A percentile compares a stretch with the other conserved stretches of the same genome.
Conservation (phyloP, 2,113 vertebrate species). For the Pelusios castaneus region DNA sequence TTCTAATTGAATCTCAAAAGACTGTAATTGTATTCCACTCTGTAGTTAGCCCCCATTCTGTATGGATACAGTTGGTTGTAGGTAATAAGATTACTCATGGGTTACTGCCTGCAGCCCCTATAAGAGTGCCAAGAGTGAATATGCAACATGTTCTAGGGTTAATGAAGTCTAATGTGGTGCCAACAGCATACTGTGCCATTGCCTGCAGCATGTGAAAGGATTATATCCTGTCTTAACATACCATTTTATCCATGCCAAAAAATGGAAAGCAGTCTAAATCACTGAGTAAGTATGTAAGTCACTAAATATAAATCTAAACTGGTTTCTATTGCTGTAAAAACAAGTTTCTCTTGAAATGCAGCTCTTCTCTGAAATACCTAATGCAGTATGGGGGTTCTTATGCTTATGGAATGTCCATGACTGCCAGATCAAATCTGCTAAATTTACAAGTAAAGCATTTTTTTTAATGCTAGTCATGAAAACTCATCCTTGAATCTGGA, state of each 20-base stretch:
- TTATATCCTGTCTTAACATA: conserved; percentile 85
- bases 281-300: conserved; percentile 76
- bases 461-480: neutral
- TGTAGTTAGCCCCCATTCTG: conserved; percentile 65
- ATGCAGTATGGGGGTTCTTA: neutral
- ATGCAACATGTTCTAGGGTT: conserved; percentile 80
- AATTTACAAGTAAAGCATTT: neutral
- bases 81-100: conserved; percentile 83
- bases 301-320: conserved; percentile 76
- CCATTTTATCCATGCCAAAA: conserved; percentile 78
- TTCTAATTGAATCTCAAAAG: conserved; percentile 76
- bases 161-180: conserved; percentile 81
- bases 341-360: conserved; percentile 63
- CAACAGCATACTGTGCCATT: conserved; percentile 81
- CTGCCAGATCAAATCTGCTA: conserved; percentile 54
- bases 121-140: conserved; percentile 75
- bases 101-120: conserved; percentile 78
- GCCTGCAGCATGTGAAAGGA: conserved; percentile 82
- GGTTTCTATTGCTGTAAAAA: conserved; percentile 66
- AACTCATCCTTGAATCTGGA: conserved; percentile 37
- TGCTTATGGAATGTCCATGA: conserved; percentile 52
- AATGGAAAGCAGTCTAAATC: conserved; percentile 76
- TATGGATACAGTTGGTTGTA: conserved; percentile 73
- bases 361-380: conserved; percentile 14
- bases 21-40: conserved; percentile 61